Evolutionary conservation across 92 coral and sea anemone genomes (phyloP).

Genomic region (Porites lobata): DNA sequence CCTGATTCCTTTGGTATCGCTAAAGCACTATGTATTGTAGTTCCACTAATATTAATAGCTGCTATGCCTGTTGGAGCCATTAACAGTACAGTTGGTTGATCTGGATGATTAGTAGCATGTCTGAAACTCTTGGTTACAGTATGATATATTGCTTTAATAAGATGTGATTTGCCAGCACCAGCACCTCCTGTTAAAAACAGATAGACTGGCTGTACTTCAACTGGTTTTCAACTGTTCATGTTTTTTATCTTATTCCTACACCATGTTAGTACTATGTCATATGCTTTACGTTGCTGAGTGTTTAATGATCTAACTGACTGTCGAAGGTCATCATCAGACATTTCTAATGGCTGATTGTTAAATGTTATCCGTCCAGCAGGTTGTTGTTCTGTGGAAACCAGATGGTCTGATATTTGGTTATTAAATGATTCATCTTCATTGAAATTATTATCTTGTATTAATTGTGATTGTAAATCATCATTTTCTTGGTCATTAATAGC

Average conservation of each 20-base stretch:
- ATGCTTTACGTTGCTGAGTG: conserved; percentile 41
- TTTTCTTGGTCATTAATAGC: conserved; percentile 80
- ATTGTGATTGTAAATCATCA: conserved; percentile 46
- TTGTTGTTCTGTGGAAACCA: conserved; percentile 23
- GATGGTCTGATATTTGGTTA: conserved; percentile 60
- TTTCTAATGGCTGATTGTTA: conserved; percentile 36
- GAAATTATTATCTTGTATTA: conserved; percentile 10
- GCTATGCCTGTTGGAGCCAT: conserved; percentile 47
- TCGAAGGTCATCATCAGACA: conserved; percentile 46
- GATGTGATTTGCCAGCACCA: conserved; percentile 62
- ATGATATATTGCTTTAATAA: conserved; percentile 37
- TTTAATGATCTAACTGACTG: conserved; percentile 50
- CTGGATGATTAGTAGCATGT: conserved; percentile 35
- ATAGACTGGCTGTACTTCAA: conserved; percentile 30
- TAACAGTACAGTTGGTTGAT: conserved; percentile 46
- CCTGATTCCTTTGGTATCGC: conserved; percentile 16
- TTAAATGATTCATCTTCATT: not conserved
- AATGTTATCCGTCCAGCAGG: not conserved
- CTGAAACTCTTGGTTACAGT: conserved; percentile 40
- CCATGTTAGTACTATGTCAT: conserved; percentile 42
- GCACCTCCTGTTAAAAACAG: conserved; percentile 60
- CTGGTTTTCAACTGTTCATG: not conserved
- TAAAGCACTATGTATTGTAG: not conserved
- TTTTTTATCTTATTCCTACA: conserved; percentile 39
- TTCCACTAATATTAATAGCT: not conserved